Percentiles rank a stretch among this genome's conserved stretches.
These are phyloP conservation scores for Auanema freiburgensis DNA, from an alignment of 2,888 invertebrate species.

Conservation along the genomic window DNA sequence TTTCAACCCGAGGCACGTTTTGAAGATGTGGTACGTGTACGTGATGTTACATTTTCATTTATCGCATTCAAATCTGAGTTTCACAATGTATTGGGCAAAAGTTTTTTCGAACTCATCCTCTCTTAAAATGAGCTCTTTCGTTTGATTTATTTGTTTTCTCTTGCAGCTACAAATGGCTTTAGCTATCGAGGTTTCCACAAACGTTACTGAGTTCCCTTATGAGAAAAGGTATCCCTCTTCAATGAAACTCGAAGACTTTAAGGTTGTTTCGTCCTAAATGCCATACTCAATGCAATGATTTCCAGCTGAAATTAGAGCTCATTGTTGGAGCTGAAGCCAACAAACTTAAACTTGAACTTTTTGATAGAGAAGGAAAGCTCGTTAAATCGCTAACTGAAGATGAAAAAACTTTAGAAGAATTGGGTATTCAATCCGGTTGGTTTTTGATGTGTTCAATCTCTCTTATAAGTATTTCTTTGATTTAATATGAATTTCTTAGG, in stretches of 20 bases:
- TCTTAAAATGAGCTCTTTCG: too few relatives aligned
- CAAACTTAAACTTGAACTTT: constrained; percentile 38
- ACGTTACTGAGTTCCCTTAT: constrained; percentile 43
- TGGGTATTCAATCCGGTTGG: constrained; percentile 37
- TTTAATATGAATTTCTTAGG: constrained; percentile 13
- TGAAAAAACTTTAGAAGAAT: constrained; percentile 33
- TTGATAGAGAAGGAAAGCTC: constrained; percentile 34
- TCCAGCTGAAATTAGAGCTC: constrained; percentile 47
- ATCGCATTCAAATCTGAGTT: too few relatives aligned
- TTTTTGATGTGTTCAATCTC: constrained; percentile 4
- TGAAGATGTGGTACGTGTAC: too few relatives aligned
- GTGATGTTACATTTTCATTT: too few relatives aligned
- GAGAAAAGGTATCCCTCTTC: constrained; percentile 42
- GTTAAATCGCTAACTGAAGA: constrained; percentile 36
- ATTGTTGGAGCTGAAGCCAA: constrained; percentile 47
- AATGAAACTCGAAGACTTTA: constrained; percentile 35
- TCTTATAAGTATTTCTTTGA: neutral
- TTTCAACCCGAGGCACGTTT: too few relatives aligned
- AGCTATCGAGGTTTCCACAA: constrained; percentile 40
- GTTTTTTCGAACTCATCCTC: too few relatives aligned
- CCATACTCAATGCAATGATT: constrained; percentile 1
- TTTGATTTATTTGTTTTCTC: too few relatives aligned
- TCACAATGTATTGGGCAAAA: too few relatives aligned
- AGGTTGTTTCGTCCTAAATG: constrained; percentile 24
- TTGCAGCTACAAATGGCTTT: neutral